Evolutionary conservation across 2,113 vertebrate species (phyloP).

Genomic region (Nicator chloris): DNA sequence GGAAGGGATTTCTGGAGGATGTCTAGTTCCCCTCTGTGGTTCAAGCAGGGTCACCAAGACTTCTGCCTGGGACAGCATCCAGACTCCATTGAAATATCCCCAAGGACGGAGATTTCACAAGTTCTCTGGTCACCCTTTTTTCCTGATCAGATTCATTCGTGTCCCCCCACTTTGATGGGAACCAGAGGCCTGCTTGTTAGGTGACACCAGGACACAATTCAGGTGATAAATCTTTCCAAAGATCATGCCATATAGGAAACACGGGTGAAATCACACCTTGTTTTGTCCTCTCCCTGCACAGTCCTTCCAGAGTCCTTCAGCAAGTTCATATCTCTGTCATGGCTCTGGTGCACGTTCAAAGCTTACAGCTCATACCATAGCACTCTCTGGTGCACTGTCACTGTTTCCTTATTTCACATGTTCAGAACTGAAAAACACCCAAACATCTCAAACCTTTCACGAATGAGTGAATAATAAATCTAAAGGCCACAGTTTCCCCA

Average conservation of each 20-base stretch:
- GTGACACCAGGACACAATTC: background rate
- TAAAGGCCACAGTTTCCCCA: background rate
- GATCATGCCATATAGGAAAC: background rate
- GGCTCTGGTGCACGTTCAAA: background rate
- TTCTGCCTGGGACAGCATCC: background rate
- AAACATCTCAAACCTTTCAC: background rate
- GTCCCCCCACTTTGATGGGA: background rate
- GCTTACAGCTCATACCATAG: background rate
- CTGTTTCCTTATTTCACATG: background rate
- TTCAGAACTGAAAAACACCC: background rate
- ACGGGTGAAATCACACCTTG: background rate
- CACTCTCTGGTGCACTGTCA: background rate
- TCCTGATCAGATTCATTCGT: background rate
- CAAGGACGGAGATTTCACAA: background rate
- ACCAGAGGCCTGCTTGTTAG: background rate
- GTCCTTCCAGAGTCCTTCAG: background rate
- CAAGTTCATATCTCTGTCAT: background rate
- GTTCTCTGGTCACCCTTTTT: background rate
- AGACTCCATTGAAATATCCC: background rate
- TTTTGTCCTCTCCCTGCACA: background rate
- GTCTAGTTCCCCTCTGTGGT: rapidly evolving
- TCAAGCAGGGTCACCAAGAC: background rate
- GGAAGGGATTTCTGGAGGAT: background rate
- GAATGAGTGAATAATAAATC: background rate
- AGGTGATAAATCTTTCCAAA: background rate